These are phyloP conservation scores for Eulemur coronatus DNA, from an alignment of 2,797 vertebrate genomes.

Conservation along the genomic window DNA sequence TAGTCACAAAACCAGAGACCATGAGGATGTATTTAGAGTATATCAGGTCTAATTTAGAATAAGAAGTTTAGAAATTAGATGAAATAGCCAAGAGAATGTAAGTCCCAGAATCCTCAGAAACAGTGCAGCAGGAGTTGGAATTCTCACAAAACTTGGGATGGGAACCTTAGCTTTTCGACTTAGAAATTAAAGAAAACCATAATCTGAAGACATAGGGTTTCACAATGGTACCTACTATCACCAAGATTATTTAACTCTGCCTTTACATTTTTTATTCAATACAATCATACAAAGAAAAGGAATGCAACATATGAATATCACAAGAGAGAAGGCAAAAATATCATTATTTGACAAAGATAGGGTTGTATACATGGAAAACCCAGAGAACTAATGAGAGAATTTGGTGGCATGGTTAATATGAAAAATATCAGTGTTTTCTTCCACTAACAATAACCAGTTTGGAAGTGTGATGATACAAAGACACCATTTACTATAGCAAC, in stretches of 20 bases:
- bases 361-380: background rate
- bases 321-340: background rate
- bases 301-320: background rate
- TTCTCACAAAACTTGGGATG: background rate
- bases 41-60: background rate
- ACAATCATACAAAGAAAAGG: background rate
- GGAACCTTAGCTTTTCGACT: background rate
- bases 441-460: background rate
- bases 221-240: background rate
- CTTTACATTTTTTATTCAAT: background rate
- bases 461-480: background rate
- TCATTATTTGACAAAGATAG: background rate
- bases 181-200: background rate
- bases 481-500: conserved; percentile 13
- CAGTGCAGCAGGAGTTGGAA: background rate
- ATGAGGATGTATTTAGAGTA: background rate
- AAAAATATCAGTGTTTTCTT: background rate
- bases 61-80: background rate
- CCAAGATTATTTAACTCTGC: background rate
- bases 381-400: background rate
- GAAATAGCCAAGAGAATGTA: background rate
- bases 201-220: background rate
- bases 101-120: background rate
- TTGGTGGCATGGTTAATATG: background rate
- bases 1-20: background rate